Conservation (phyloP, 2,888 invertebrate species). For the Physocephala rufipes region DNA sequence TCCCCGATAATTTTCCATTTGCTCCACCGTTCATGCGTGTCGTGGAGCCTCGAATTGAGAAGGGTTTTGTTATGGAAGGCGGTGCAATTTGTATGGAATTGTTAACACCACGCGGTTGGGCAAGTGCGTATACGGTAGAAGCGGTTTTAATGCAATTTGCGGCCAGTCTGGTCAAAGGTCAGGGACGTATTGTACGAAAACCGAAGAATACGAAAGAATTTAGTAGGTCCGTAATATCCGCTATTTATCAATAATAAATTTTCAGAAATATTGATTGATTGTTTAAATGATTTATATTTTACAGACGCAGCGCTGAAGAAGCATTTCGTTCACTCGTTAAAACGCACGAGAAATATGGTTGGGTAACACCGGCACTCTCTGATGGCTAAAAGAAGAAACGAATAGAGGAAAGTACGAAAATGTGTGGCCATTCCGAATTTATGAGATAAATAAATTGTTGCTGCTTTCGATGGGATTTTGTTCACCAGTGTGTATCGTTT, state of each 20-base stretch:
- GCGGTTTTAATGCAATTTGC: constrained; percentile 91
- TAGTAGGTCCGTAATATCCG: constrained; percentile 65
- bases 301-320: constrained; percentile 81
- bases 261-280: not conserved
- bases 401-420: not conserved
- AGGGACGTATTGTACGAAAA: constrained; percentile 83
- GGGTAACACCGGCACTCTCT: constrained; percentile 87
- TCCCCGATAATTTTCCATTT: constrained; percentile 90
- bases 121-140: constrained; percentile 86
- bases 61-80: constrained; percentile 90
- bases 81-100: constrained; percentile 91
- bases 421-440: too few species aligned
- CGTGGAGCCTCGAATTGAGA: constrained; percentile 81
- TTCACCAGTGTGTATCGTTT: too few species aligned
- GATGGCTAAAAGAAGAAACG: constrained; percentile 74
- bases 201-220: constrained; percentile 82
- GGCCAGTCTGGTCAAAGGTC: constrained; percentile 87
- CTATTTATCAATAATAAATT: not conserved
- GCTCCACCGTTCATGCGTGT: constrained; percentile 87
- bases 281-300: constrained; percentile 24
- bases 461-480: too few species aligned
- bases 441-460: too few species aligned
- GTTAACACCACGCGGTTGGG: constrained; percentile 87
- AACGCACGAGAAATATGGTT: constrained; percentile 90
- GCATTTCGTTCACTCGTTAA: constrained; percentile 87